Evolutionary conservation across 2,113 vertebrate species (phyloP).

Genomic region (Myanophis thanlyinensis): DNA sequence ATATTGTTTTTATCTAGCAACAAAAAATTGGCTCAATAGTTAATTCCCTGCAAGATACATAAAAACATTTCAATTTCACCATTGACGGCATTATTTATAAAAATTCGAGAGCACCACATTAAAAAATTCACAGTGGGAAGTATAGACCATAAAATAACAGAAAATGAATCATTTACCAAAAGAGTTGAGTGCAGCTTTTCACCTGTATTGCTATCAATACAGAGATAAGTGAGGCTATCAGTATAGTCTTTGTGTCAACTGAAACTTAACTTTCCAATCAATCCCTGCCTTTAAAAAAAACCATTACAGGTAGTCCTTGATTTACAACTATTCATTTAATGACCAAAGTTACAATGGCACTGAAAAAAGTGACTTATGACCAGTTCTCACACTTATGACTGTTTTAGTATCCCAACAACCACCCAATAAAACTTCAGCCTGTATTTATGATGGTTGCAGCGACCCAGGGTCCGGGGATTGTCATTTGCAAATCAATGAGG

Average conservation of each 20-base stretch:
- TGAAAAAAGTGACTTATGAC: neutral
- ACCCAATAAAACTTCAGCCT: neutral
- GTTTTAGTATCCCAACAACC: neutral
- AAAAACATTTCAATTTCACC: constrained; percentile 57
- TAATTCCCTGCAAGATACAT: constrained; percentile 39
- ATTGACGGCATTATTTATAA: constrained; percentile 46
- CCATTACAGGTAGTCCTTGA: neutral
- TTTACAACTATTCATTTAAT: neutral
- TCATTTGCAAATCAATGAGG: neutral
- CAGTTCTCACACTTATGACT: neutral
- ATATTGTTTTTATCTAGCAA: constrained; percentile 16
- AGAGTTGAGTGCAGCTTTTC: constrained; percentile 35
- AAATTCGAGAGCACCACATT: constrained; percentile 46
- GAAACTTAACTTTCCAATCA: neutral
- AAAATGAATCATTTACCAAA: constrained; percentile 38
- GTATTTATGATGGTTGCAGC: neutral
- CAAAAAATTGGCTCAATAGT: constrained; percentile 46
- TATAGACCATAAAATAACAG: constrained; percentile 34
- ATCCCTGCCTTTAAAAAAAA: constrained; percentile 9
- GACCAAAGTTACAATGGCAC: neutral
- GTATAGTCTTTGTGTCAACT: neutral
- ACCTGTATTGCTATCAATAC: constrained; percentile 32
- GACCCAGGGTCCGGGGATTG: neutral
- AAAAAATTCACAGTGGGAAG: constrained; percentile 64
- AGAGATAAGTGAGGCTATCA: constrained; percentile 35